Evolutionary conservation across 2,797 vertebrate species (phyloP), one percentile per base, ranked within the genome.

Genomic region (Takifugu rubripes): DNA sequence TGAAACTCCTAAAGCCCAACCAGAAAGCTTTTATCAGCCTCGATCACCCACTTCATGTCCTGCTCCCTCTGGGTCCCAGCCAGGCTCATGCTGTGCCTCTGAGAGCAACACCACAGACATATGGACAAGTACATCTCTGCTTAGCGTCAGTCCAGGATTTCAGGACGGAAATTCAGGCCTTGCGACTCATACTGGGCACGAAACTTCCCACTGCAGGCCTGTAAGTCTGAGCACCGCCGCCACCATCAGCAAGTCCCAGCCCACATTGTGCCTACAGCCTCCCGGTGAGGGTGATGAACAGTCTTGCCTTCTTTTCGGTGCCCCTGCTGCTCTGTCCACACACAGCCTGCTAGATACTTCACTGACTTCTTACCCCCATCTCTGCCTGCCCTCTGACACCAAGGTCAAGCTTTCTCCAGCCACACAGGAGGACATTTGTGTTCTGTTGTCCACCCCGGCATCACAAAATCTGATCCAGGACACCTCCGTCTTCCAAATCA

Each of bases 161-260:
- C 75, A 65, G 42, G 66, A 59, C 16, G 71, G 63, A 57, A 57
- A 62, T 55, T 54, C 63, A 7, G 74, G 57, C 67, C 59, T 67
- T 6, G 43, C 52, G 11, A 43, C 53, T 56, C 69, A 61, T 12
- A 29, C 61, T 29, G 65, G 71, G 16, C 67, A 56, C 17, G 74
- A 75, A 25, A 61, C 74, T 56, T 68, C 52, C 59, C 61, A 67
- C 40, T 57, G 27, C 54, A 62, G 70, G 61, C 68, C 59, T 62
- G 65, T 84, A 8, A 46, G 69, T 48, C 61, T 77, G 7, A 74
- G 70, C 54, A 65, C 67, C 0, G 49, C 68, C 25, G 74, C 56
- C 49, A 86, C 56, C 49, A 86, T 90, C 66, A 91, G 85, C 73
- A 84, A 82, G 67, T 91, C 91, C 56, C 89, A 91, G 64, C 85